phyloP scores from a whole-genome alignment of 2,113 vertebrate genomes.

The Burhinus bistriatus region DNA sequence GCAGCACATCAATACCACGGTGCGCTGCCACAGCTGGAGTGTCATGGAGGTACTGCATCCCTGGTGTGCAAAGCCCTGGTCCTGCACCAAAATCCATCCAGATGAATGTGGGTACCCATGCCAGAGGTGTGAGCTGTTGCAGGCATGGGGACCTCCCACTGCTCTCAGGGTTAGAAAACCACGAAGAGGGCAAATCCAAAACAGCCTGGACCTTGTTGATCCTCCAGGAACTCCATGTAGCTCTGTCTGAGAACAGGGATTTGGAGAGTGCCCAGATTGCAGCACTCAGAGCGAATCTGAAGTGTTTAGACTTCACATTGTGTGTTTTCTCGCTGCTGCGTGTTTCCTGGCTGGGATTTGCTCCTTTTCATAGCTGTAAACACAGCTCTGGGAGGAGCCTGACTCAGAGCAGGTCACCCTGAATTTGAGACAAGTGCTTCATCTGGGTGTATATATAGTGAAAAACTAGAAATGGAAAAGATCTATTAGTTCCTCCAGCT shows the following conservation, averaged over 20 bases:
- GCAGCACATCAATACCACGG: rapidly evolving
- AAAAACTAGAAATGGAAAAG: neutral
- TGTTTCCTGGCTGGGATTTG: neutral
- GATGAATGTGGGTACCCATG: neutral
- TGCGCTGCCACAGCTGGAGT: neutral
- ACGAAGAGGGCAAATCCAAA: neutral
- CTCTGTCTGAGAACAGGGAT: neutral
- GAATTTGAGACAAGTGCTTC: neutral
- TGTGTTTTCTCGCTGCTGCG: neutral
- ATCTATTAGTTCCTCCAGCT: neutral
- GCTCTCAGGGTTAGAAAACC: neutral
- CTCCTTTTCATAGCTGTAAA: neutral
- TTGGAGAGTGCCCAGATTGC: neutral
- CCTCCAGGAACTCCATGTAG: neutral
- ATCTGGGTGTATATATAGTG: neutral
- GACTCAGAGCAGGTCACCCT: neutral
- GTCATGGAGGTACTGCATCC: neutral
- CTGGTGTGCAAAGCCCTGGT: neutral
- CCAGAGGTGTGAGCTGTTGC: neutral
- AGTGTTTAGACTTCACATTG: neutral
- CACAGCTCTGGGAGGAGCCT: neutral
- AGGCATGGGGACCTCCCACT: neutral
- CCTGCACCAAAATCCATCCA: neutral
- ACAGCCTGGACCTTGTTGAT: neutral
- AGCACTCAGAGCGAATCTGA: neutral